Base-by-base conservation (phyloP, 2,113 vertebrate genomes). In the Neotragus pygmaeus region DNA sequence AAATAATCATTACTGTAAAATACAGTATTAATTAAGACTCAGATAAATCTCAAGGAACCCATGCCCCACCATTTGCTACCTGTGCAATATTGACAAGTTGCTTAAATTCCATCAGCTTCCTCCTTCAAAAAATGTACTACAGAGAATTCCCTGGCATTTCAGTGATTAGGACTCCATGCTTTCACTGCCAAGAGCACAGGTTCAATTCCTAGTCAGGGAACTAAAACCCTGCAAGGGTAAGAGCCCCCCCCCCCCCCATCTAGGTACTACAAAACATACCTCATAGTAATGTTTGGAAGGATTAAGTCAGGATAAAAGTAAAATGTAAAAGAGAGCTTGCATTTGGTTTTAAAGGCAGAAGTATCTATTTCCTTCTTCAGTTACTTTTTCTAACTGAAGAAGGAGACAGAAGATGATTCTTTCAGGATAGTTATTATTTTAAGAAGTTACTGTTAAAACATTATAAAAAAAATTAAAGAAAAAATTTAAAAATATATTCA, bases 321-420 rank as follows among this genome's bases (percentile, higher is more conserved):
- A 86, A 55, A 45, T 60, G 53, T 45, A 66, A 88, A 89, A 92
- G 30, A 57, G 25, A 93, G 33, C 88, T 6, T 21, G 19, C 43
- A 64, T 30, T 90, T 95, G 83, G 53, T 62, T 96, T 97, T 77
- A 96, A 93, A 66, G 85, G 36, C 47, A 78, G 80, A 51, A 15
- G 39, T 85, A 28, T 66, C 66, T 73, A 39, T 36, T n/a, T 70
- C n/a, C 64, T 70, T n/a, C 64, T 70, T 70, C 66, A 70, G n/a
- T 70, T 45, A 73, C 19, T 55, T 36, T 82, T 82, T 36, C 33
- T 27, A 30, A 92, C 47, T 21, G 60, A 91, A 47, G 66, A 93
- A 16, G 14, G 13, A 81, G n/a, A 36, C 2, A 93, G 49, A 85
- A 60, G 13, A 70, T 60, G 19, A 57, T 81, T 93, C 27, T 90